These are phyloP conservation scores for Lampropteryx suffumata DNA, from an alignment of 2,888 invertebrate genomes.

Conservation along the genomic window DNA sequence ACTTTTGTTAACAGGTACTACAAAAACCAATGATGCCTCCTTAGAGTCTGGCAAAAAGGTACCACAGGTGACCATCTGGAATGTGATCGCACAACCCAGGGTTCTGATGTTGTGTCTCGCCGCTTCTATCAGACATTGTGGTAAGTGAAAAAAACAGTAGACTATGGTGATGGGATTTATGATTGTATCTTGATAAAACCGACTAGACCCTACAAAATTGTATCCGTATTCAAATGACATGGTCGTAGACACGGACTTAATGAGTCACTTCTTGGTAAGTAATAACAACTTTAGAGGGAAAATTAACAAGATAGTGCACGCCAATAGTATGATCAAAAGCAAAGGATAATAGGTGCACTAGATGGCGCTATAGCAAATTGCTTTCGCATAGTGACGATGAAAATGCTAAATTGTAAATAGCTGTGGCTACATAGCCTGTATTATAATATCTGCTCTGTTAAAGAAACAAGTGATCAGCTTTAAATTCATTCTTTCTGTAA, in stretches of 20 bases:
- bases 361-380: no score
- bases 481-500: no score
- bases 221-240: slow-evolving; percentile 10
- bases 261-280: slow-evolving; percentile 9
- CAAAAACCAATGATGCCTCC: slow-evolving; percentile 56
- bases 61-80: slow-evolving; percentile 87
- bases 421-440: no score
- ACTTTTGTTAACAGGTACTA: slow-evolving; percentile 40
- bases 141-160: no score
- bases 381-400: no score
- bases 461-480: no score
- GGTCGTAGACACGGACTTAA: slow-evolving; percentile 9
- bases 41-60: slow-evolving; percentile 72
- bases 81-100: slow-evolving; percentile 89
- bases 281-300: neutral
- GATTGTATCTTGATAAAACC: no score
- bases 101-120: slow-evolving; percentile 91
- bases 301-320: neutral
- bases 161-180: no score
- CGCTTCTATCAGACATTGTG: slow-evolving; percentile 94
- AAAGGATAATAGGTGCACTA: no score
- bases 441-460: no score
- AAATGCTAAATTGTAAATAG: no score
- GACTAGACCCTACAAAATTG: neutral
- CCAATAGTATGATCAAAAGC: no score